Evolutionary conservation across 2,113 vertebrate genomes (phyloP), one percentile per base, ranked within the genome.

Genomic region (Channa argus): DNA sequence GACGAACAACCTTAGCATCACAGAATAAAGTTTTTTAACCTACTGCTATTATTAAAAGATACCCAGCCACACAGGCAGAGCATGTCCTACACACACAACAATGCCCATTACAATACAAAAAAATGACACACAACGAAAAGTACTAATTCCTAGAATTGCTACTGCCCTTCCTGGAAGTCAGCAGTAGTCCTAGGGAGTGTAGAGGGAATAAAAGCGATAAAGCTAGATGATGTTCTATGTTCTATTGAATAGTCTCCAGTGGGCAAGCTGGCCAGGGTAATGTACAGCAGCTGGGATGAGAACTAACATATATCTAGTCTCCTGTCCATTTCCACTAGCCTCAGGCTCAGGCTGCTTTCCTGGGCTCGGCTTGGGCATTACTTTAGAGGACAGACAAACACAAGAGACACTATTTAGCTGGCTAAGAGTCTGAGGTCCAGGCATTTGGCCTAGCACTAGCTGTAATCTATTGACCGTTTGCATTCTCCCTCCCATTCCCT

Each of bases 381-480:
- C 91, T 91, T 91, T 88, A 89, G 80, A 91, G 89, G 88, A 91
- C 89, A 91, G 91, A 89, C 84, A 91, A 91, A 92, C 88, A 92
- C 88, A 91, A 86, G 88, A 92, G 88, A 82, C 86, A 61, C 88
- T 90, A 88, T 93, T 90, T 90, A 82, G 91, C 90, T 90, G 88
- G 89, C 85, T 12, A 63, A 78, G 73, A 93, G 89, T 84, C 70
- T 82, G 77, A 87, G 74, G 79, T 75, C 66, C 61, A 67, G 84
- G 80, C 85, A 88, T 86, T 74, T 50, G 83, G 86, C 88, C 89
- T 83, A 69, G 86, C 84, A 49, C 88, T 63, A 39, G 82, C 80
- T 80, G 84, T 89, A 90, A 93, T 92, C 89, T 91, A 92, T 91
- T 91, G 89, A 93, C 85, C 82, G 85, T 84, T 91, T 91, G 86